Evolutionary conservation across 2,888 invertebrate genomes (phyloP).

Genomic region (Diarsia brunnea): DNA sequence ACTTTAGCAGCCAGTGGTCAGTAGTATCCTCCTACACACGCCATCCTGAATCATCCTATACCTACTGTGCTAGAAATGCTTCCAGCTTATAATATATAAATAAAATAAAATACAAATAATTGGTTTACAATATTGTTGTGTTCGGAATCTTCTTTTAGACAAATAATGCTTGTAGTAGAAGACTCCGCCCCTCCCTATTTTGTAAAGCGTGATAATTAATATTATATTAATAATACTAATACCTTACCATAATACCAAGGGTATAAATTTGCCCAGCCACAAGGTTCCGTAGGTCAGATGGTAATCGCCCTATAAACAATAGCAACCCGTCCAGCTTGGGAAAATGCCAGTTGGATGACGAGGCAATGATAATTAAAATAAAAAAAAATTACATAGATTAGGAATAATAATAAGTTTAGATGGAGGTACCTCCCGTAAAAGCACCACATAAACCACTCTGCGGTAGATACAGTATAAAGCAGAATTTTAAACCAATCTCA

Average conservation of each 20-base stretch:
- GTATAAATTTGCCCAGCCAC: not conserved
- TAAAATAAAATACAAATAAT: too few species aligned
- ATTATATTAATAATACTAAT: not conserved
- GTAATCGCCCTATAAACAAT: not conserved
- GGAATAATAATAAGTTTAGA: too few species aligned
- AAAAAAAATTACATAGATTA: not conserved
- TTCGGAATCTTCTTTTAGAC: too few species aligned
- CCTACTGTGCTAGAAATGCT: not conserved
- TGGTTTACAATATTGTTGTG: too few species aligned
- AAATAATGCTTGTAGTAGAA: too few species aligned
- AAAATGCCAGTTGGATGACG: not conserved
- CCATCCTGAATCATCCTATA: not conserved
- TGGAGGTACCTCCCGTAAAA: not conserved
- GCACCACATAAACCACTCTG: not conserved
- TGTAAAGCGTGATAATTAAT: too few species aligned
- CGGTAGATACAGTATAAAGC: not conserved
- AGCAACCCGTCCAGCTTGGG: not conserved
- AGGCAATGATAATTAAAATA: too few species aligned
- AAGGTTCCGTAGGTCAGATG: not conserved
- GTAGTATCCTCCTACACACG: not conserved
- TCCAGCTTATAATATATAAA: not conserved
- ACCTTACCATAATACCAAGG: not conserved
- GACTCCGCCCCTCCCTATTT: too few species aligned
- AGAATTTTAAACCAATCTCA: conserved; percentile 38
- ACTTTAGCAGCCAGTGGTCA: not conserved